Conservation (phyloP, 2,113 vertebrate genomes). For the Macrotis lagotis region DNA sequence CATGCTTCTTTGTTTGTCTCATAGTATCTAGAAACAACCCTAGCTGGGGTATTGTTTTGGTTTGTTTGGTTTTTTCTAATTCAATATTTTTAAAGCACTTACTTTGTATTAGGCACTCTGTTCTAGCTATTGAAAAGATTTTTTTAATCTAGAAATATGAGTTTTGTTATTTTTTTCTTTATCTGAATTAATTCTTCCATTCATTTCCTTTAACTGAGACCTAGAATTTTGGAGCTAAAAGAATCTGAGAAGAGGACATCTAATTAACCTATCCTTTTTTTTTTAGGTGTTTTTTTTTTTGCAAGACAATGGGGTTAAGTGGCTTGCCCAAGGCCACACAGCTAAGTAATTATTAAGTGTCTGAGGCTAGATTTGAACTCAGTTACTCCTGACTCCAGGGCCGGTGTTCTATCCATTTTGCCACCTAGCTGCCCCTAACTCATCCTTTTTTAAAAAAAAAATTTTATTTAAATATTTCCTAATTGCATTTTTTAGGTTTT, state of each 20-base stretch:
- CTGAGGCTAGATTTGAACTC: no score
- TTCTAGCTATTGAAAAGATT: background rate
- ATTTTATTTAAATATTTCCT: no score
- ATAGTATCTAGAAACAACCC: background rate
- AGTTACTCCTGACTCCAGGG: no score
- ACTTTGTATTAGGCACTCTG: background rate
- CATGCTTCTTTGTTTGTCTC: background rate
- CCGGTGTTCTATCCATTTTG: no score
- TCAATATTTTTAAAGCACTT: background rate
- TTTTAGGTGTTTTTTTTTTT: no score
- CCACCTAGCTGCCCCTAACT: no score
- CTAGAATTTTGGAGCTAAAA: background rate
- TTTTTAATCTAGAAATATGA: background rate
- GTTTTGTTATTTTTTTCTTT: background rate
- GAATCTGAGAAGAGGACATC: background rate
- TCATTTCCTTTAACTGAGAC: background rate
- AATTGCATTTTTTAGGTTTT: no score
- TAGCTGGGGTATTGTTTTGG: background rate
- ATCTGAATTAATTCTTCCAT: background rate
- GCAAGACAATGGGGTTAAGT: no score
- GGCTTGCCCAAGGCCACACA: no score
- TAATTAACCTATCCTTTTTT: background rate
- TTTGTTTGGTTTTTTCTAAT: background rate
- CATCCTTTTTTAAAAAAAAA: no score
- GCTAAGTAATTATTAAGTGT: no score